Conservation (phyloP, 1,140 invertebrate species). For the Cydia amplana region DNA sequence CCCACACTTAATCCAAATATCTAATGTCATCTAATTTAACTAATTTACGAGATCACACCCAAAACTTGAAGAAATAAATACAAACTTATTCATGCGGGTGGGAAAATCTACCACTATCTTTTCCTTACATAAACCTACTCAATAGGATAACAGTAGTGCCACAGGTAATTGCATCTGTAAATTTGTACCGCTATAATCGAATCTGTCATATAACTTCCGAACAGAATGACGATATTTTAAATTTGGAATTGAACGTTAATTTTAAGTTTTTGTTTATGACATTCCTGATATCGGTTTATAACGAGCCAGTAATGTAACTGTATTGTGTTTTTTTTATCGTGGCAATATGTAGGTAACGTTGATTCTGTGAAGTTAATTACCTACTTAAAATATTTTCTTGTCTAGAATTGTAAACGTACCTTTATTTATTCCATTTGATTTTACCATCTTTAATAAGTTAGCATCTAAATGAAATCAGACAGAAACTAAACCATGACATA, state of each 20-base stretch:
- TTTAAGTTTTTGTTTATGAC: neutral
- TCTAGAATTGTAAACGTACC: too few relatives aligned
- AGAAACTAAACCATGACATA: too few relatives aligned
- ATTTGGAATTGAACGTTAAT: conserved; percentile 19
- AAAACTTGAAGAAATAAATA: conserved; percentile 4
- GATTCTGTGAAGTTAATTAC: too few relatives aligned
- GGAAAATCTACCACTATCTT: neutral
- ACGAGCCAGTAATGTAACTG: conserved; percentile 15
- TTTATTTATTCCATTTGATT: too few relatives aligned
- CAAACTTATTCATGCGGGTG: neutral
- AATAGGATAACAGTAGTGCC: neutral
- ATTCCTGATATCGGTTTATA: neutral
- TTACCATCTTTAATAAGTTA: too few relatives aligned
- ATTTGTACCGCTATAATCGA: conserved; percentile 23
- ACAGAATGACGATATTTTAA: conserved; percentile 18
- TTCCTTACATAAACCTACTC: neutral
- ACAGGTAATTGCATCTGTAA: conserved; percentile 1
- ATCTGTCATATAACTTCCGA: conserved; percentile 28
- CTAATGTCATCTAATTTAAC: neutral
- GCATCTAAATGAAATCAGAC: too few relatives aligned
- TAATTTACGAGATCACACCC: conserved; percentile 20
- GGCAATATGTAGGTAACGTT: too few relatives aligned
- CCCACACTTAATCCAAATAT: conserved; percentile 2
- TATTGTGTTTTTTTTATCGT: neutral
- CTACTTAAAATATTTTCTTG: too few relatives aligned